Percentiles rank a stretch among this genome's conserved stretches.
Conservation (phyloP, 2,113 vertebrate species). For the Colaptes auratus region DNA sequence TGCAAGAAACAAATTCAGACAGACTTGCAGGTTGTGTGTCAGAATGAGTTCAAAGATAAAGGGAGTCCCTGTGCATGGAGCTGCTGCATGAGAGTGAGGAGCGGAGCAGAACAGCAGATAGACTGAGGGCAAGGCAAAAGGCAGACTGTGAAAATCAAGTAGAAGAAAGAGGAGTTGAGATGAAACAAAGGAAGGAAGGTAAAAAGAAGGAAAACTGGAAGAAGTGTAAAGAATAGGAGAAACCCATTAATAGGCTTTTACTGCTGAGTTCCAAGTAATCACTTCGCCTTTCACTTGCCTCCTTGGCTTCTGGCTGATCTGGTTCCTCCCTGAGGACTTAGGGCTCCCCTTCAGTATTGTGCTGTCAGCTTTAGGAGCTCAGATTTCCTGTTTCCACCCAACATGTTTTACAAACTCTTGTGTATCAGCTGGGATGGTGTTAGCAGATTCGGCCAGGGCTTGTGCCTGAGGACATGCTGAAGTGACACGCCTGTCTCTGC, state of each 20-base stretch:
- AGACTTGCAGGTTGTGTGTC: not conserved
- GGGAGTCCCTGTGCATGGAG: not conserved
- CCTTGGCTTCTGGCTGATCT: not conserved
- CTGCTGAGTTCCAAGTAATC: not conserved
- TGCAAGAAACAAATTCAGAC: not conserved
- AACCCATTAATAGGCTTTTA: not conserved
- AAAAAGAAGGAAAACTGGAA: not conserved
- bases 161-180: not conserved
- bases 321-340: not conserved
- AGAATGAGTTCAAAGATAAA: not conserved
- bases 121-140: not conserved
- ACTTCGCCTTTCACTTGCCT: not conserved
- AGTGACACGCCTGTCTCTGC: not conserved
- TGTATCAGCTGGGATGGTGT: not conserved
- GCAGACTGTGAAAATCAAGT: not conserved
- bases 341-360: not conserved
- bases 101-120: not conserved
- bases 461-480: not conserved
- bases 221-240: not conserved
- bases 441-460: not conserved
- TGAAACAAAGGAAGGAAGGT: not conserved
- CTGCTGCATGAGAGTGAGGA: not conserved
- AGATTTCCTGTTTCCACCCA: not conserved
- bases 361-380: not conserved
- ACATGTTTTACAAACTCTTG: not conserved